Base-by-base conservation (phyloP, 2,113 vertebrate genomes). In the Lanius ludovicianus region DNA sequence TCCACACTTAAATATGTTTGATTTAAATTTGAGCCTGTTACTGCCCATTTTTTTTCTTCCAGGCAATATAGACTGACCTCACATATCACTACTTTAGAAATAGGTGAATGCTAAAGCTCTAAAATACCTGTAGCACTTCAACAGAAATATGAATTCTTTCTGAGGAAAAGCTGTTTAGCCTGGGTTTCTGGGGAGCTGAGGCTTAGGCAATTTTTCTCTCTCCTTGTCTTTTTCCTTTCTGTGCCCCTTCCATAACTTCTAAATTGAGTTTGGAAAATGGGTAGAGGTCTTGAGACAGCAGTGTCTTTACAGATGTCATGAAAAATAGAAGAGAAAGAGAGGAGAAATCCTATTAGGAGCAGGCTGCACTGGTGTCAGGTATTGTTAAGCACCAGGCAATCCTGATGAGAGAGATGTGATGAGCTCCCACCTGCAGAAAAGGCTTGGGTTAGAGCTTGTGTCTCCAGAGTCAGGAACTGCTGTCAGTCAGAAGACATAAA, bases 1-100 rank as follows among this genome's bases (percentile, higher is more conserved):
- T 19, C 13, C 1, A 1, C 20, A 6, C 44, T 96, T 78, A 28
- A 88, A 46, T 42, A 8, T 41, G 23, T 70, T 87, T 67, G 64
- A 62, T 94, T 95, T 95, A 85, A 93, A 91, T 84, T 73, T 80
- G 33, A 82, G 80, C 73, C 12, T 74, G 20, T 92, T 75, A 62
- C 42, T 84, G 35, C 11, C 62, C 2, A 0, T 13, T 18, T 91
- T 78, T 86, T 79, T 68, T 68, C 68, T 47, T 46, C 67, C 31
- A 84, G 86, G 63, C 67, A 67, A 23, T 62, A 25, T 63, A 91
- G 84, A 13, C 39, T 85, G 47, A 68, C 52, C 50, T 96, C 92
- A 79, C 92, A 79, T 80, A 76, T 50, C 62, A 69, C 88, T 96
- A 52, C 86, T 95, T 93, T 97, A 93, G 90, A 93, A 95, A 95